Conservation (phyloP, 2,888 invertebrate genomes). For the Nephrotoma appendiculata region DNA sequence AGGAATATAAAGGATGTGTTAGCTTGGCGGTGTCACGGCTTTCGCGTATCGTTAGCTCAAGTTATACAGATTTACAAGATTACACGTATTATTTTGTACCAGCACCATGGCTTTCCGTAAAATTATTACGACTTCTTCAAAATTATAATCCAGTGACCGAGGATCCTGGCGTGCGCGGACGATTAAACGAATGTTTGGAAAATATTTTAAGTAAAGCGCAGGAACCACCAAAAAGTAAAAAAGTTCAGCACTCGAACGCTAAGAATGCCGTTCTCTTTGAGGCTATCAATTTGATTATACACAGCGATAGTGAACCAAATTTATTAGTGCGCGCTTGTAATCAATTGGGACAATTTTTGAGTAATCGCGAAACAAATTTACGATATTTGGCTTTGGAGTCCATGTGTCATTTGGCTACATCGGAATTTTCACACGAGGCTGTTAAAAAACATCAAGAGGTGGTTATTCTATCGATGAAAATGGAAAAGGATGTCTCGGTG, state of each 20-base stretch:
- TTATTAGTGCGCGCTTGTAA: conserved; percentile 95
- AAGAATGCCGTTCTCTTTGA: conserved; percentile 99
- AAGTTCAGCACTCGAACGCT: conserved; percentile 99
- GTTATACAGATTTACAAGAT: conserved; percentile 98
- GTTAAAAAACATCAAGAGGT: conserved; percentile 99
- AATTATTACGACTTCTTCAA: conserved; percentile 85
- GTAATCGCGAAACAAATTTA: conserved; percentile 93
- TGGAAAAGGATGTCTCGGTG: conserved; percentile 97
- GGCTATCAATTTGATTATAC: conserved; percentile 98
- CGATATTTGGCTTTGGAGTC: conserved; percentile 96
- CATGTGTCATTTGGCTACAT: conserved; percentile 97
- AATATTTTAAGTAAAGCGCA: conserved; percentile 97
- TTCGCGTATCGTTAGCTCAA: conserved; percentile 96
- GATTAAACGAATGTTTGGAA: conserved; percentile 94
- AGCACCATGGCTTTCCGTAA: conserved; percentile 99
- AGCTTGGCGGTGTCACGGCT: conserved; percentile 94
- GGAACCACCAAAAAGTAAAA: conserved; percentile 98
- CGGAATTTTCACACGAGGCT: conserved; percentile 98
- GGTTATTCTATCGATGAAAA: conserved; percentile 96
- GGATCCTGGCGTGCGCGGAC: conserved; percentile 91
- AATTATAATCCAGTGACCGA: conserved; percentile 96
- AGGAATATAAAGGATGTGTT: conserved; percentile 98
- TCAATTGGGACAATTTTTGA: conserved; percentile 95
- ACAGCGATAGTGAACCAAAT: conserved; percentile 96
- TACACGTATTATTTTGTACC: conserved; percentile 99